phyloP scores from a whole-genome alignment of 2,888 invertebrate species.

The Corbicula japonica region DNA sequence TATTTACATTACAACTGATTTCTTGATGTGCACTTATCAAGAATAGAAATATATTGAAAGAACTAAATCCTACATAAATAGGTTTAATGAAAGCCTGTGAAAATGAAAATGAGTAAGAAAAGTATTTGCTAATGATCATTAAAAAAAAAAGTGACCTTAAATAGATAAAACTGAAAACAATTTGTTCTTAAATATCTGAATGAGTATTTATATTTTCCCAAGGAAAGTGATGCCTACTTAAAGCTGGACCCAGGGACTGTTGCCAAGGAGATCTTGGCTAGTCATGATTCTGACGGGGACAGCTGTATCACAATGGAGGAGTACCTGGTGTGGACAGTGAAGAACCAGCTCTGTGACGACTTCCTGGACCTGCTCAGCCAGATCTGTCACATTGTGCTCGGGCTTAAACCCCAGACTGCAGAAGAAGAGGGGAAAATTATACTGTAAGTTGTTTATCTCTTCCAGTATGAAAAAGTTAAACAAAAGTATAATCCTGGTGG shows the following conservation, averaged over 20 bases:
- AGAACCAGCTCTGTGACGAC: slow-evolving; percentile 88
- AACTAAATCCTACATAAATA: no score
- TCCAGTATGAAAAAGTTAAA: neutral
- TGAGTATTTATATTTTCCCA: slow-evolving; percentile 6
- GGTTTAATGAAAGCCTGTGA: no score
- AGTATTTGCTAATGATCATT: no score
- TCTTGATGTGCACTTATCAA: no score
- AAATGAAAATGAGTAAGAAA: no score
- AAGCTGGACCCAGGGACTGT: slow-evolving; percentile 82
- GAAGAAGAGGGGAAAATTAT: slow-evolving; percentile 90
- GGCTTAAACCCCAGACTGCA: slow-evolving; percentile 92
- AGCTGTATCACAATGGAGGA: slow-evolving; percentile 91
- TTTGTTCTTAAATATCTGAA: no score
- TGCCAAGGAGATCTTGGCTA: slow-evolving; percentile 84
- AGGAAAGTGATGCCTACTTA: slow-evolving; percentile 81
- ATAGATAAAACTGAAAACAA: no score
- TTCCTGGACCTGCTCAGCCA: slow-evolving; percentile 87
- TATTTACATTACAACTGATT: no score
- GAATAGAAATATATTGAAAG: no score
- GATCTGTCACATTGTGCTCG: slow-evolving; percentile 95
- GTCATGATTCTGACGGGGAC: slow-evolving; percentile 85
- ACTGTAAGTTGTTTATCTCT: slow-evolving; percentile 71
- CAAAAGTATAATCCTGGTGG: neutral
- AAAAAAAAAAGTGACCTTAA: no score
- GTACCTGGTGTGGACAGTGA: slow-evolving; percentile 95